Base-by-base conservation (phyloP, 2,888 invertebrate species). In the Argynnis bischoffii region DNA sequence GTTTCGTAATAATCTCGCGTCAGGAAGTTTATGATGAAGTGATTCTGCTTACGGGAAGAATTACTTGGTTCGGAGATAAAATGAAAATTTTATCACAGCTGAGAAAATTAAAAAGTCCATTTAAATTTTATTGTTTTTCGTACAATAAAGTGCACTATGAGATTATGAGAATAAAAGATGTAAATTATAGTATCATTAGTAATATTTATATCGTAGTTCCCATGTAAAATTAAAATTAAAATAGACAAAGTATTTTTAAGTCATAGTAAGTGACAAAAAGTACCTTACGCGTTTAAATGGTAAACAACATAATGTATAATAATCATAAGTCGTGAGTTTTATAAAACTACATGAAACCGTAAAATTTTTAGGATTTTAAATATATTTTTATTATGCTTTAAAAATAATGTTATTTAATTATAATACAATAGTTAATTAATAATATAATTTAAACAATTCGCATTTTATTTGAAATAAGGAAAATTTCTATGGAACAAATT, bases 21-120 rank as follows among this genome's bases (percentile, higher is more conserved):
- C 64, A 63, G 59, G 57, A 70, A 70, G 65, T 65, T 70, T 65
- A 59, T 63, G 65, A 68, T 67, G 64, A 65, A 67, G 56, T 63
- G 59, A 65, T 65, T 63, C 63, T 21, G 53, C 56, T 64, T 67
- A 61, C 61, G 35, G 54, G 61, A 67, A 70, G 67, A 70, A 70
- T 70, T 64, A 67, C 56, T 70, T 60, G 51, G 67, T 55, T 56
- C 63, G 54, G 61, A 51, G 47, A 65, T 66, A 66, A 66, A 61
- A 66, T 61, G 55, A 66, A 66, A 55, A 61, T 66, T 61, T 66
- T 66, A 57, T 60, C 56, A 51, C 50, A 48, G 53, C 46, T 46
- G 54, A 55, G 57, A 47, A 65, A 54, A 61, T 66, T 66, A 55
- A 61, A 59, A 59, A 55, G 47, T 60, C 26, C 61, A 61, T 61